Conservation (phyloP, 1,140 invertebrate species). For the Planococcus citri region DNA sequence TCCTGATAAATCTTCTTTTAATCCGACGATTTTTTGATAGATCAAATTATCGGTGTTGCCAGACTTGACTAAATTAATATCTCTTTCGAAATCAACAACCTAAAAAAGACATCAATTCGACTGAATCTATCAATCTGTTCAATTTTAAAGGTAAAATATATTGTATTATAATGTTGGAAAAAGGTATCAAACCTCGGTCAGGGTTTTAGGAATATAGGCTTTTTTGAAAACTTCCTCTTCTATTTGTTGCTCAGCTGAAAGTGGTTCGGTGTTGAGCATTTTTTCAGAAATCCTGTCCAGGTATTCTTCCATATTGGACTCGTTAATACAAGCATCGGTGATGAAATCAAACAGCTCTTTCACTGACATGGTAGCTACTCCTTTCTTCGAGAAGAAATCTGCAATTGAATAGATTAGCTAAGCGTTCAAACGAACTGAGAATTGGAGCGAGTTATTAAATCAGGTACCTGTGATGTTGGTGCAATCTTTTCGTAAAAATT, state of each 20-base stretch:
- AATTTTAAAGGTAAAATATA: neutral
- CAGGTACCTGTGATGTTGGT: constrained; percentile 65
- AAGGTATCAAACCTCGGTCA: constrained; percentile 61
- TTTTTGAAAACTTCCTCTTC: constrained; percentile 88
- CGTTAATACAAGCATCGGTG: constrained; percentile 73
- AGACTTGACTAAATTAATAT: constrained; percentile 64
- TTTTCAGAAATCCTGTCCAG: constrained; percentile 56
- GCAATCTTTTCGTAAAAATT: constrained; percentile 91
- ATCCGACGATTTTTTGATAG: constrained; percentile 72
- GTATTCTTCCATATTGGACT: constrained; percentile 68
- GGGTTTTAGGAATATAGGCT: constrained; percentile 82
- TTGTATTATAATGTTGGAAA: neutral
- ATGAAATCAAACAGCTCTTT: constrained; percentile 94
- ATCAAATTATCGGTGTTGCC: constrained; percentile 51
- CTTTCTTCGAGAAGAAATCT: constrained; percentile 83
- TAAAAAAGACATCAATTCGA: constrained; percentile 31
- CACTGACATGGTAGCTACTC: constrained; percentile 76
- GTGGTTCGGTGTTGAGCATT: constrained; percentile 43
- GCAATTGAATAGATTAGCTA: constrained; percentile 32
- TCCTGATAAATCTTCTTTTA: constrained; percentile 65
- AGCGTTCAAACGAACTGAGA: neutral
- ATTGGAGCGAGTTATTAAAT: neutral
- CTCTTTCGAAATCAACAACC: constrained; percentile 81
- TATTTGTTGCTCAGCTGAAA: constrained; percentile 53
- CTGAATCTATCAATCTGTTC: neutral